Evolutionary conservation across 2,797 vertebrate species (phyloP), one percentile per base, ranked within the genome.

Genomic region (Glyptemys insculpta): DNA sequence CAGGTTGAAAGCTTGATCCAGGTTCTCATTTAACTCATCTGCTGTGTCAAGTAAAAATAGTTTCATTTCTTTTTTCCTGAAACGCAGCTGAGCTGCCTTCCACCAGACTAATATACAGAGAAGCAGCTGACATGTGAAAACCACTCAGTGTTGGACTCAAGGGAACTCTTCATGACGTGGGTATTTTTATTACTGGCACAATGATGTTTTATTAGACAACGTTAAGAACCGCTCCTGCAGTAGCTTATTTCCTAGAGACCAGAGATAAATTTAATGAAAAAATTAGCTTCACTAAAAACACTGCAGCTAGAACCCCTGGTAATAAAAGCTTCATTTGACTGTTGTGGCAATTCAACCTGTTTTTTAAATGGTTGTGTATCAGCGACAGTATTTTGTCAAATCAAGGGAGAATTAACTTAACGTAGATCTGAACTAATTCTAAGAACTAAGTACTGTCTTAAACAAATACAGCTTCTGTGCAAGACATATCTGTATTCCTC

Each of bases 321-420:
- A 93, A 94, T 47, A 93, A 89, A 92, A 97, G 91, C 81, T 94
- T 49, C 57, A 21, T 84, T 97, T 81, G 81, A 44, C 23, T 88
- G 57, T 62, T 79, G 78, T 1, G 8, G n/a, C 44, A 79, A 47
- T 79, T 52, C 54, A 81, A 18, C 31, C 41, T 62, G 19, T 47
- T 62, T 83, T 74, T 47, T 56, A 16, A 54, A 72, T 14, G 82
- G 31, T 14, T 5, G 18, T 18, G 81, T 25, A 72, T 23, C 18
- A 44, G 65, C 11, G 34, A 31, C 65, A 53, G 15, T n/a, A 6
- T 53, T 74, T 80, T 57, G 49, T 57, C 86, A 89, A 85, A 91
- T 62, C n/a, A 79, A 57, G 72, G 89, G 47, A 79, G 23, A 9
- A 83, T 81, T 79, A 62, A 12, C 8, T 81, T 79, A 62, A 12